These are phyloP conservation scores for Nicator chloris DNA, from an alignment of 2,113 vertebrate genomes.

Conservation along the genomic window DNA sequence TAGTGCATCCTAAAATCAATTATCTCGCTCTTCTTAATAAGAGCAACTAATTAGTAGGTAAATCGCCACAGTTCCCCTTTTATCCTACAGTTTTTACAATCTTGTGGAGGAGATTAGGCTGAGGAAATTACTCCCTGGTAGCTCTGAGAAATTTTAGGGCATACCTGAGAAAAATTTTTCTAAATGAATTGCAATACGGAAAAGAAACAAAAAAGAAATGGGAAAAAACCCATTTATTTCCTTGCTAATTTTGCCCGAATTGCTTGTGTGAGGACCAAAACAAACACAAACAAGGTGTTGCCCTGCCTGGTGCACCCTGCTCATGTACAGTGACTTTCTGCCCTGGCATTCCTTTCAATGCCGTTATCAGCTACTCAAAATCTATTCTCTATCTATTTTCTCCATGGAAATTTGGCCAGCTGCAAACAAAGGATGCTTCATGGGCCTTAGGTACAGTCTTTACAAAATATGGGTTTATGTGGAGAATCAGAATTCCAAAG, in stretches of 20 bases:
- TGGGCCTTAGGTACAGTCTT: not conserved
- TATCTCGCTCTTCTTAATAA: constrained; percentile 82
- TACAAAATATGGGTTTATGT: not conserved
- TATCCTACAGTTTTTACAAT: constrained; percentile 72
- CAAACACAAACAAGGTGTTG: not conserved
- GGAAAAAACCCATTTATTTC: not conserved
- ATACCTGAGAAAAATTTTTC: constrained; percentile 38
- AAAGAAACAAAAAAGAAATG: not conserved
- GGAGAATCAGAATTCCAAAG: not conserved
- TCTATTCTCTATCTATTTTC: not conserved
- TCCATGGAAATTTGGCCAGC: not conserved
- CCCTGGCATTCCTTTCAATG: not conserved
- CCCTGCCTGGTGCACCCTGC: not conserved
- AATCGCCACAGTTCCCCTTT: constrained; percentile 79
- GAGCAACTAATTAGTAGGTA: constrained; percentile 84
- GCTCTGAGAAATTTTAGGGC: constrained; percentile 64
- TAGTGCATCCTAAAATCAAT: constrained; percentile 85
- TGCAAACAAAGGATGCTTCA: not conserved
- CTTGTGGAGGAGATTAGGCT: constrained; percentile 71
- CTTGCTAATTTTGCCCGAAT: not conserved
- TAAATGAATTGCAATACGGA: not conserved
- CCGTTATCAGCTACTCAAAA: not conserved
- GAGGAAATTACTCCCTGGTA: constrained; percentile 56
- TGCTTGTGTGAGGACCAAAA: not conserved
- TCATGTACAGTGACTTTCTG: not conserved